These are phyloP conservation scores for Brachypalpus laphriformis DNA, from an alignment of 2,888 invertebrate genomes.

Conservation along the genomic window DNA sequence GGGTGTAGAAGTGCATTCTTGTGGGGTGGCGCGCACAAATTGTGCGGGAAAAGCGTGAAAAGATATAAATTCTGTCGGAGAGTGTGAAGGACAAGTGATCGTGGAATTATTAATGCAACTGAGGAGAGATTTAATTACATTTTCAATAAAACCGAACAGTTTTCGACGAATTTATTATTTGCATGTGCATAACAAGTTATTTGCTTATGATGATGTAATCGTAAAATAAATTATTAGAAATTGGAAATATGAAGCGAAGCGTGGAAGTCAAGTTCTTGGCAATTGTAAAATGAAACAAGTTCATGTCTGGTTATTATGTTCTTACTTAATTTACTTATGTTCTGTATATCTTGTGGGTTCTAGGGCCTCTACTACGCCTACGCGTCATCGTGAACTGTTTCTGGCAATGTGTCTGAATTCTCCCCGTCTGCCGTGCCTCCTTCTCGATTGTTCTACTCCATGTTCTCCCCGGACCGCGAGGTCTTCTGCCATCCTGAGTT, in stretches of 20 bases:
- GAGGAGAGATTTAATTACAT: constrained; percentile 16
- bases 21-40: constrained; percentile 4
- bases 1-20: constrained; percentile 45
- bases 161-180: constrained; percentile 5
- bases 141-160: constrained; percentile 12
- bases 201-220: neutral
- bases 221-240: neutral
- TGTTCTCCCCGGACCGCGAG: too few relatives aligned
- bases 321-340: too few relatives aligned
- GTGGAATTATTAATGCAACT: neutral
- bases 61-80: neutral
- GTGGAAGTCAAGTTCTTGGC: neutral
- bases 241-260: neutral
- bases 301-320: too few relatives aligned
- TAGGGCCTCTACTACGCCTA: too few relatives aligned
- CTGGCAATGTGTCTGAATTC: too few relatives aligned
- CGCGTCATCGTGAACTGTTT: too few relatives aligned
- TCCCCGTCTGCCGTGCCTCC: too few relatives aligned
- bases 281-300: neutral
- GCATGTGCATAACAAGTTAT: neutral
- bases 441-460: too few relatives aligned
- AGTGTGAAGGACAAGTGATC: neutral
- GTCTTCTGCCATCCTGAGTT: too few relatives aligned
- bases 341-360: too few relatives aligned
- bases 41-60: neutral